phyloP scores from a whole-genome alignment of 2,888 invertebrate species.

The Agrochola lychnidis region DNA sequence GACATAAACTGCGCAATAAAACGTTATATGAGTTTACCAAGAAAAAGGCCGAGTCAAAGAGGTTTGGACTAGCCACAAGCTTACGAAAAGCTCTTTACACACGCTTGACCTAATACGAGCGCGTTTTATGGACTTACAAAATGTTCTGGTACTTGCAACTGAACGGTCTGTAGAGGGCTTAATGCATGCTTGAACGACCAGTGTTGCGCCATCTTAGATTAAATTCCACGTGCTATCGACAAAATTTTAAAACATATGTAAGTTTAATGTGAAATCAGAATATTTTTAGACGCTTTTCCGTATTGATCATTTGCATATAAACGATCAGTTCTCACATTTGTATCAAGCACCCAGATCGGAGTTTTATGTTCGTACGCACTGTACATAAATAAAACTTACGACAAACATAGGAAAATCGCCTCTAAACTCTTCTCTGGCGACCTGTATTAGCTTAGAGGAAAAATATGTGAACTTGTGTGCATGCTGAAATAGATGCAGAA shows the following conservation, averaged over 20 bases:
- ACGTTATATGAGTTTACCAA: constrained; percentile 30
- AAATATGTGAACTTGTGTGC: constrained; percentile 23
- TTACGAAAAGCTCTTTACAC: constrained; percentile 55
- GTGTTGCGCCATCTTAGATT: constrained; percentile 44
- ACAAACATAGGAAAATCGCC: constrained; percentile 27
- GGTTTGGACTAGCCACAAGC: constrained; percentile 29
- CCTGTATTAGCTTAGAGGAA: constrained; percentile 26
- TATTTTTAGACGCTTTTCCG: constrained; percentile 52
- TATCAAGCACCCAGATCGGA: constrained; percentile 40
- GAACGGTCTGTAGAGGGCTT: constrained; percentile 53
- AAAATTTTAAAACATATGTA: constrained; percentile 15
- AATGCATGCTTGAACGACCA: constrained; percentile 32
- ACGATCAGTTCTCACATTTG: constrained; percentile 52
- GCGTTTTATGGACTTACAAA: constrained; percentile 53
- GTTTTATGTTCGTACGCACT: constrained; percentile 44
- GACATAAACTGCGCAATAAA: constrained; percentile 32
- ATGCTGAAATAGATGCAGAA: constrained; percentile 47
- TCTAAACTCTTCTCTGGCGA: constrained; percentile 9
- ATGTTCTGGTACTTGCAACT: constrained; percentile 49
- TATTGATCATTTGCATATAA: constrained; percentile 59
- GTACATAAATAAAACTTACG: constrained; percentile 36
- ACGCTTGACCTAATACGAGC: constrained; percentile 59
- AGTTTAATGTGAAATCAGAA: constrained; percentile 36
- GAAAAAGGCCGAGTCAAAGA: constrained; percentile 39
- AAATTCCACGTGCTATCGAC: constrained; percentile 29